Conservation (phyloP, 2,888 invertebrate genomes). For the Drosophila paramelanica region DNA sequence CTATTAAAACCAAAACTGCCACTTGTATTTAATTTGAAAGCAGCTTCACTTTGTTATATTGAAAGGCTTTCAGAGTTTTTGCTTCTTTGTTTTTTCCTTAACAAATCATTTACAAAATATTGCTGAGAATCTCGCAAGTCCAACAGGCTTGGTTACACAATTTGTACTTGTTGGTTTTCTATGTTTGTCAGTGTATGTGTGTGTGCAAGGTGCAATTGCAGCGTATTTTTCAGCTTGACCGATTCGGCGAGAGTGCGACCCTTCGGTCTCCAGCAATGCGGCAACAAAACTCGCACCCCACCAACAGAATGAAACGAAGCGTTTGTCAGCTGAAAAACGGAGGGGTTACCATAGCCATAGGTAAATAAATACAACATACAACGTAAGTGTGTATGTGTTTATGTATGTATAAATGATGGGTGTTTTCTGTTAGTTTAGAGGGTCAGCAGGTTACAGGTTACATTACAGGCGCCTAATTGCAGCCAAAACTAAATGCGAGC, state of each 20-base stretch:
- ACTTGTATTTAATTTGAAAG: no score
- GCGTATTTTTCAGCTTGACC: conserved; percentile 81
- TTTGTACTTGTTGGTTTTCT: conserved; percentile 31
- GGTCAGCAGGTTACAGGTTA: conserved; percentile 78
- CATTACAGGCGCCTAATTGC: conserved; percentile 60
- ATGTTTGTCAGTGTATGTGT: conserved; percentile 11
- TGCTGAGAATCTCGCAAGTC: conserved; percentile 23
- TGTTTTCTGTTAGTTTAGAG: conserved; percentile 64
- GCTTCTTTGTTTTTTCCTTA: neutral
- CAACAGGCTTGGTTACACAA: conserved; percentile 6
- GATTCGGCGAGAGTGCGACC: conserved; percentile 70
- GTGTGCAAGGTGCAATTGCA: conserved; percentile 77
- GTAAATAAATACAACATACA: conserved; percentile 29
- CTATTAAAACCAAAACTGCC: no score
- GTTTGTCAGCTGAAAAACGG: conserved; percentile 63
- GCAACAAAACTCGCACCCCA: conserved; percentile 70
- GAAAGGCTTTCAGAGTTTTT: neutral
- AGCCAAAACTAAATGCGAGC: conserved; percentile 40
- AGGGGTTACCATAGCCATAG: conserved; percentile 61
- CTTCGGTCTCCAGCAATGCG: conserved; percentile 54
- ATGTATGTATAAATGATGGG: conserved; percentile 36
- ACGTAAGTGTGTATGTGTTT: conserved; percentile 7
- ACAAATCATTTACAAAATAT: neutral
- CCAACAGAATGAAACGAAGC: conserved; percentile 54
- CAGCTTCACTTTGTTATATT: neutral